Conservation (phyloP, 2,113 vertebrate genomes). For the Syngnathus scovelli region DNA sequence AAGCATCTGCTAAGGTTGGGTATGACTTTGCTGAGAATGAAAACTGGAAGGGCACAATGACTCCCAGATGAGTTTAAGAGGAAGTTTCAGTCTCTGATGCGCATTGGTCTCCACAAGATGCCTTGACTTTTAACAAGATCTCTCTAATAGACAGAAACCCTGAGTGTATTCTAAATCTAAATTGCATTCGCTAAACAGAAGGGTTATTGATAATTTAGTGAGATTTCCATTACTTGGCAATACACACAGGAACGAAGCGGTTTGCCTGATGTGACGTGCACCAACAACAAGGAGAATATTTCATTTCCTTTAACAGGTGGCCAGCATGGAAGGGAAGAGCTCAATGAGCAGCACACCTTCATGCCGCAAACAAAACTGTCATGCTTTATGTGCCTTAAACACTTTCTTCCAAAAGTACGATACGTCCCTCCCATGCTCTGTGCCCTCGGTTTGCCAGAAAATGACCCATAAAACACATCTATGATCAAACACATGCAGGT, state of each 20-base stretch:
- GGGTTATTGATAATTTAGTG: conserved; percentile 18
- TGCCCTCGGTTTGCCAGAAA: conserved; percentile 50
- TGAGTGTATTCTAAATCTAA: conserved; percentile 5
- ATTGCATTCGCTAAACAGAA: conserved; percentile 18
- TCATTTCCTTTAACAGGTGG: conserved; percentile 65
- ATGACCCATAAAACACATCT: conserved; percentile 9
- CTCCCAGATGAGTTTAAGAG: conserved; percentile 53
- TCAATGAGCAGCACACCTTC: conserved; percentile 60
- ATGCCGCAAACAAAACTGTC: conserved; percentile 53
- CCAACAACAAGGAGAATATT: conserved; percentile 56
- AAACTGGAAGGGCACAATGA: conserved; percentile 58
- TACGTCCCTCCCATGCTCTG: conserved; percentile 34
- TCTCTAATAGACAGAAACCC: conserved; percentile 14
- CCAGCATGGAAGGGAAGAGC: conserved; percentile 51
- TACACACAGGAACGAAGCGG: conserved; percentile 39
- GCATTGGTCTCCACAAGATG: conserved; percentile 21
- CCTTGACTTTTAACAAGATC: conserved; percentile 32
- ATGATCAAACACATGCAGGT: conserved; percentile 6
- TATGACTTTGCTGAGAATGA: conserved; percentile 65
- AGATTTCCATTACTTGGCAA: conserved; percentile 12
- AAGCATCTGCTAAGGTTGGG: conserved; percentile 64
- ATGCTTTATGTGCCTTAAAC: conserved; percentile 64
- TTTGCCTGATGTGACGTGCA: conserved; percentile 46
- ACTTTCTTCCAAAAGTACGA: conserved; percentile 39
- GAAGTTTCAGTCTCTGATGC: conserved; percentile 27